Evolutionary conservation across 2,888 invertebrate species (phyloP), one percentile per base, ranked within the genome.

Genomic region (Marasmarcha lunaedactyla): DNA sequence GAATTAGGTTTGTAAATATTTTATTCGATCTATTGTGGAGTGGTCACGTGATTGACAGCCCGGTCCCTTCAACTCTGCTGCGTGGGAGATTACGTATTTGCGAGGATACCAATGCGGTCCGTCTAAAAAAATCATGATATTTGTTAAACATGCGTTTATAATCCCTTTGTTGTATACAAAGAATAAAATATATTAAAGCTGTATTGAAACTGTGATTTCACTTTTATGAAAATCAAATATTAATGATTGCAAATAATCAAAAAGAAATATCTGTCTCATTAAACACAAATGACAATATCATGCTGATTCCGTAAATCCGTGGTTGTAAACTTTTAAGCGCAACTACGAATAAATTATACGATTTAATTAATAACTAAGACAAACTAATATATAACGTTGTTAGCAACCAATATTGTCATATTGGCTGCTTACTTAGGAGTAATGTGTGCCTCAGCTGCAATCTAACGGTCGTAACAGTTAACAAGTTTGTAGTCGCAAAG

Each of bases 1-100:
- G 72, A 68, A 81, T 77, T 73, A 71, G 61, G 62, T 67, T 69
- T 69, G 74, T 81, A 68, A 79, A 83, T 83, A 79, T 74, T 79
- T 81, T 72, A 81, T 79, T 64, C 48, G 59, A 55, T 61, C 63
- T 60, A 69, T 69, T 67, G 68, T 65, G 59, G 59, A 63, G 57
- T 57, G 52, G 59, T 53, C 48, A 53, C 59, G 57, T 79, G 81
- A 83, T 74, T 81, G 81, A 79, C 81, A 71, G 72, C 49, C 11
- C 46, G 47, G 46, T 63, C 74, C 69, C 70, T 46, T 12, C 62
- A 47, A 70, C 54, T 53, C 44, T 46, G 40, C 51, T 27, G 7
- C 10, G 30, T 30, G 30, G 4, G 30, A 10, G 30, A 30, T n/a
- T 30, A 9, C 11, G 11, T 7, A 10, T 30, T 30, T 30, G 6